Evolutionary conservation across 2,113 vertebrate genomes (phyloP).

Genomic region (Genyomyrus donnyi): DNA sequence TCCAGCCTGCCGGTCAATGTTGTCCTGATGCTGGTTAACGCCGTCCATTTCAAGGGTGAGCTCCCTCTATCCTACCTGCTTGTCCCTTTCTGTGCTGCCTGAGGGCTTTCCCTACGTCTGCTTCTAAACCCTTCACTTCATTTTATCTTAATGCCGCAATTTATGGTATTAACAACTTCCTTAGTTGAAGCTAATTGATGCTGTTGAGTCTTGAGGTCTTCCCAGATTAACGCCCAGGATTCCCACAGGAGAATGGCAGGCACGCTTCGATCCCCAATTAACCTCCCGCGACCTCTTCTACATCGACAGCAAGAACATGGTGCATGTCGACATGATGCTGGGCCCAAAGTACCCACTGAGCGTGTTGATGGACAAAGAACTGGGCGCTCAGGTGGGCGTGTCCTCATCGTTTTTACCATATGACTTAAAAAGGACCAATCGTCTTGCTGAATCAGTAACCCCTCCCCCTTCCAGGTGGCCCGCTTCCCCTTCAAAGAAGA

Average conservation of each 20-base stretch:
- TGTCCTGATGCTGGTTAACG: slow-evolving; percentile 77
- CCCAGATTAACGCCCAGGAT: neutral
- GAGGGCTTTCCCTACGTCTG: neutral
- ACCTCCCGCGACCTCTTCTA: slow-evolving; percentile 69
- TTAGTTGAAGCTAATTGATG: neutral
- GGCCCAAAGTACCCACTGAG: slow-evolving; percentile 68
- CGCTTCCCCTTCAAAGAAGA: slow-evolving; percentile 79
- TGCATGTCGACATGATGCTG: slow-evolving; percentile 83
- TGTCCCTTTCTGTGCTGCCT: neutral
- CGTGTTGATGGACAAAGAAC: slow-evolving; percentile 61
- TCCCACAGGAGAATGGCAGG: slow-evolving; percentile 73
- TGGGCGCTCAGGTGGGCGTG: slow-evolving; percentile 66
- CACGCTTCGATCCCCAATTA: slow-evolving; percentile 67
- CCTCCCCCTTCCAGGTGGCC: slow-evolving; percentile 64
- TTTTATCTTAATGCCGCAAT: neutral
- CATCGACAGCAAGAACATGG: slow-evolving; percentile 56
- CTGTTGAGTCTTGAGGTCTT: neutral
- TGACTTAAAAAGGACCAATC: neutral
- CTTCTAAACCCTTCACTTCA: neutral
- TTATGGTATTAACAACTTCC: neutral
- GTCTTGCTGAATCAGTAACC: neutral
- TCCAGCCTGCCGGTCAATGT: slow-evolving; percentile 61
- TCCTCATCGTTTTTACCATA: neutral
- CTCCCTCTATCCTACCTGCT: neutral
- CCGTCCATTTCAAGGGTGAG: slow-evolving; percentile 79